Evolutionary conservation across 2,113 vertebrate species (phyloP).

Genomic region (Dolichallabes microphthalmus): DNA sequence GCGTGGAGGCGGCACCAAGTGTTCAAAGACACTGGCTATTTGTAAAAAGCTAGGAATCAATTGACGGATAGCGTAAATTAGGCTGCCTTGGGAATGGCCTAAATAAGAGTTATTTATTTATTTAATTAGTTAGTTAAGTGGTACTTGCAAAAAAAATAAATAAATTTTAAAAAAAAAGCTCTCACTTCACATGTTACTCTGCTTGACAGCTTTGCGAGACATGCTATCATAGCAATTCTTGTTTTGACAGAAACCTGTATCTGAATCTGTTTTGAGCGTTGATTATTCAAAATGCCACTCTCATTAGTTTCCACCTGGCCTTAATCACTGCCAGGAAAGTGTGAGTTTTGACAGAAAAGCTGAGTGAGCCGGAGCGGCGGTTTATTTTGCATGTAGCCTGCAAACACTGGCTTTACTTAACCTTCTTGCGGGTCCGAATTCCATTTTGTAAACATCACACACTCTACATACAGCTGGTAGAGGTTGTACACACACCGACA

Average conservation of each 20-base stretch:
- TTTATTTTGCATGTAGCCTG: slow-evolving; percentile 19
- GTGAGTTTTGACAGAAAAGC: slow-evolving; percentile 29
- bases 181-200: neutral
- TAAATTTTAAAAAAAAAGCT: neutral
- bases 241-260: slow-evolving; percentile 8
- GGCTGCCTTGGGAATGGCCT: slow-evolving; percentile 25
- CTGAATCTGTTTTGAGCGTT: slow-evolving; percentile 7
- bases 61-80: slow-evolving; percentile 59
- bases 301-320: slow-evolving; percentile 31
- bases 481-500: neutral
- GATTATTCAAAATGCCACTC: slow-evolving; percentile 23
- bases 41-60: slow-evolving; percentile 64
- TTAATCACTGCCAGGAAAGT: slow-evolving; percentile 25
- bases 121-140: slow-evolving; percentile 10
- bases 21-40: slow-evolving; percentile 57
- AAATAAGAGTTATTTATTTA: slow-evolving; percentile 9
- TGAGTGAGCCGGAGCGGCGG: neutral
- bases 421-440: slow-evolving; percentile 24
- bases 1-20: slow-evolving; percentile 57
- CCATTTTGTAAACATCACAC: slow-evolving; percentile 17
- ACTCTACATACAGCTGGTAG: slow-evolving; percentile 5
- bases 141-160: neutral
- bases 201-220: neutral
- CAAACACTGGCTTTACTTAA: slow-evolving; percentile 25
- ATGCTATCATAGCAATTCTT: neutral